phyloP scores from a whole-genome alignment of 1,140 invertebrate species.

The Tenebrio molitor region DNA sequence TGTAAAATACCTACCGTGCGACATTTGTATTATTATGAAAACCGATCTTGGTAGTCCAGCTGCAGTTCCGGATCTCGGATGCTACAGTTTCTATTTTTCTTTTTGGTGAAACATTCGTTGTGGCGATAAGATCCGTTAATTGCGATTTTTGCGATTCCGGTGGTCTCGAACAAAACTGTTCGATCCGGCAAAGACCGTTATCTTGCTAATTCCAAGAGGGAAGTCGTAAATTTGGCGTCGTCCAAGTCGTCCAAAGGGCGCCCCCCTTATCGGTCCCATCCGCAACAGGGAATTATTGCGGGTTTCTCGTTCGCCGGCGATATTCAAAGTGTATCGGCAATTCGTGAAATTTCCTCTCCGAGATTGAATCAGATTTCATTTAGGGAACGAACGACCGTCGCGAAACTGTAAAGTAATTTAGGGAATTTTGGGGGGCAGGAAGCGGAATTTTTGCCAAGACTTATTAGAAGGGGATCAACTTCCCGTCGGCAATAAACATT shows the following conservation, averaged over 20 bases:
- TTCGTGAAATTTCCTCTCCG: neutral
- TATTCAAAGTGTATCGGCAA: constrained; percentile 12
- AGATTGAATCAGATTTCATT: constrained; percentile 22
- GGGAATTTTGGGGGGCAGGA: constrained; percentile 9
- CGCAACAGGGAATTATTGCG: constrained; percentile 5
- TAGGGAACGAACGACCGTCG: neutral
- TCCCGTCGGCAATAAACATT: constrained; percentile 22
- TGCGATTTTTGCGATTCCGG: no score
- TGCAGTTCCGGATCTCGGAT: no score
- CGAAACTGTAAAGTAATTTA: constrained; percentile 13
- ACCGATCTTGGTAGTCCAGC: no score
- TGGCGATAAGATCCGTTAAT: no score
- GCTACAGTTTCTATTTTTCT: no score
- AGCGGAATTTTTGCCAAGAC: constrained; percentile 6
- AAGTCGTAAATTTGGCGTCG: constrained; percentile 14
- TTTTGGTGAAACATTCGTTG: no score
- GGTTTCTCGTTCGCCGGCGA: neutral
- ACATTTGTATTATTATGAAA: no score
- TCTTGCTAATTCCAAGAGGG: constrained; percentile 5
- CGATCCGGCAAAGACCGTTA: no score
- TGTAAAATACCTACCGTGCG: no score
- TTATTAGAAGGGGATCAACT: constrained; percentile 4
- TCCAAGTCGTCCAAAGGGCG: constrained; percentile 7
- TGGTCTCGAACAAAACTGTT: no score
- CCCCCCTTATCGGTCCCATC: neutral